Evolutionary conservation across 2,113 vertebrate genomes (phyloP), one percentile per base, ranked within the genome.

Genomic region (Thymallus thymallus): DNA sequence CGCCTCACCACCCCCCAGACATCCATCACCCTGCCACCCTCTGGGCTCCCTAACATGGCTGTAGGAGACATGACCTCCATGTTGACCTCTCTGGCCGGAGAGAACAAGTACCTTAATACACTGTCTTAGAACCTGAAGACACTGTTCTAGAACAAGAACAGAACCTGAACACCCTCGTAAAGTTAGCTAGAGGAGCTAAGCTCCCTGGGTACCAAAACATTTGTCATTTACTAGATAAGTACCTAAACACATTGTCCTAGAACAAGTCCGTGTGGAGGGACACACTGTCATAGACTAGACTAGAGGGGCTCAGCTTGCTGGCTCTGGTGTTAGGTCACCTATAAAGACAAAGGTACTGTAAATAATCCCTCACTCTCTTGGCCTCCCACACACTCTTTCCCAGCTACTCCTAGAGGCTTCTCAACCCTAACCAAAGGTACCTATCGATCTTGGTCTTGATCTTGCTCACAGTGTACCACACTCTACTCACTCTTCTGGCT

Each of bases 51-150:
- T 82, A 99, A 99, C 92, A 99, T 99, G 97, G 97, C 96, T 0
- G 94, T 99, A 62, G 96, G 96, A 0, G 98, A 98, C 85, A 97
- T 99, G 96, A 98, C 93, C 56, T 96, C 97, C 83, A 95, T 98
- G 93, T 82, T 99, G 80, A 96, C 94, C 78, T 95, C 95, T 0
- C 80, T 99, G 79, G 95, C 96, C 10, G 97, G 96, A 58, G 97
- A 98, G 79, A 98, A 95, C 85, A 96, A 98, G 82, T 98, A 96
- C 84, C 94, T 99, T 85, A 98, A 96, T 84, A 94, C 94, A 6
- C 85, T 96, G 75, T 95, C 95, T 73, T 96, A 93, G 80, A 81
- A 29, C 68, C 72, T n/a, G 69, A 72, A 23, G n/a, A 26, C 13
- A 9, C 16, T 32, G 14, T 30, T 24, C 63, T 4, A 60, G 56